Conservation (phyloP, 2,113 vertebrate genomes). For the Amblyopsis rosae region DNA sequence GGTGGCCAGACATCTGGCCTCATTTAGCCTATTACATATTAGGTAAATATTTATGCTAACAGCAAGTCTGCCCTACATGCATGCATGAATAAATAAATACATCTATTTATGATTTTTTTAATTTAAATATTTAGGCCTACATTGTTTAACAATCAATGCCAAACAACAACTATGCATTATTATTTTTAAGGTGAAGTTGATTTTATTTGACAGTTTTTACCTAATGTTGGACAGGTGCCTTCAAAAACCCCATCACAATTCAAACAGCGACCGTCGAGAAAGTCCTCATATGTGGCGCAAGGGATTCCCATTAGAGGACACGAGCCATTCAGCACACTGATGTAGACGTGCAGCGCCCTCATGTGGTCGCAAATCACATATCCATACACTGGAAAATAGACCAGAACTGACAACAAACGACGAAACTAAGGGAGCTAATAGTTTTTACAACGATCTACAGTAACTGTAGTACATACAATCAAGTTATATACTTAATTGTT, state of each 20-base stretch:
- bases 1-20: too few relatives aligned
- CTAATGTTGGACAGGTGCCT: constrained; percentile 86
- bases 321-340: constrained; percentile 81
- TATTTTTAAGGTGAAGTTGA: background rate
- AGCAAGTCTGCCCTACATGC: too few relatives aligned
- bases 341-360: constrained; percentile 90
- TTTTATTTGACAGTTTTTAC: constrained; percentile 59
- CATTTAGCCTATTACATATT: too few relatives aligned
- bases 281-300: constrained; percentile 83
- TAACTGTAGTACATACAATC: background rate
- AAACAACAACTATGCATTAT: too few relatives aligned
- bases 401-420: constrained; percentile 64
- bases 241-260: constrained; percentile 76
- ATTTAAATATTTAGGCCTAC: too few relatives aligned
- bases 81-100: too few relatives aligned
- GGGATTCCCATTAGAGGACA: constrained; percentile 85
- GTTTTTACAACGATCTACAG: background rate
- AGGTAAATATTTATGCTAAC: too few relatives aligned
- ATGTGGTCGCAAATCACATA: constrained; percentile 96
- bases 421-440: constrained; percentile 29
- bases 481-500: background rate
- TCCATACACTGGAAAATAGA: constrained; percentile 82
- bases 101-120: too few relatives aligned
- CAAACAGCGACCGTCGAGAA: constrained; percentile 82
- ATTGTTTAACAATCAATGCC: too few relatives aligned